phyloP scores from a whole-genome alignment of 2,797 vertebrate genomes.

The Chelon auratus region DNA sequence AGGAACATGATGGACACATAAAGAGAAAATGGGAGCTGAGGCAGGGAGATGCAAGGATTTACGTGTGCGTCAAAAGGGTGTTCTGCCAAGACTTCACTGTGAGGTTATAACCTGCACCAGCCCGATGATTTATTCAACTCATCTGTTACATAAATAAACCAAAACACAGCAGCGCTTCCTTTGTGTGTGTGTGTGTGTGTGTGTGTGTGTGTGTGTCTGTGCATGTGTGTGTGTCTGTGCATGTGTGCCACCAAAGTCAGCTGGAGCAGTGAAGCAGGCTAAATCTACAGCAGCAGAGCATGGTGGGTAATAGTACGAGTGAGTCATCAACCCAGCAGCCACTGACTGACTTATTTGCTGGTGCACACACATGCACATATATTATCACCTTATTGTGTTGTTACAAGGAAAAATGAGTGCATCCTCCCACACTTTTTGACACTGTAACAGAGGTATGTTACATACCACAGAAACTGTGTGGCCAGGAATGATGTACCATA shows the following conservation, averaged over 20 bases:
- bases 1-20: constrained; percentile 54
- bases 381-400: constrained; percentile 6
- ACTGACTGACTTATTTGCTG: constrained; percentile 28
- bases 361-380: constrained; percentile 29
- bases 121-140: constrained; percentile 66
- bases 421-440: neutral
- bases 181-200: constrained; percentile 11
- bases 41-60: constrained; percentile 23
- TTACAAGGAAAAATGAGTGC: constrained; percentile 8
- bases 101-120: constrained; percentile 51
- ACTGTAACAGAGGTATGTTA: neutral
- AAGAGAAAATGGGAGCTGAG: constrained; percentile 33
- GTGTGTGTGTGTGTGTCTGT: constrained; percentile 28
- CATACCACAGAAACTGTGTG: constrained; percentile 12
- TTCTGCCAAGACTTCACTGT: constrained; percentile 36
- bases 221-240: constrained; percentile 13
- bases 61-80: constrained; percentile 29
- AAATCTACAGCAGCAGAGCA: constrained; percentile 51
- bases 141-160: constrained; percentile 66
- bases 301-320: constrained; percentile 47
- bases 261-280: constrained; percentile 53
- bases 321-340: constrained; percentile 49
- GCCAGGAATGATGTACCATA: constrained; percentile 36
- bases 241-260: constrained; percentile 27
- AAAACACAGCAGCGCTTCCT: constrained; percentile 47